Percentiles rank a stretch among this genome's conserved stretches.
Conservation (phyloP, 2,888 invertebrate species). For the Drosophila rellima region DNA sequence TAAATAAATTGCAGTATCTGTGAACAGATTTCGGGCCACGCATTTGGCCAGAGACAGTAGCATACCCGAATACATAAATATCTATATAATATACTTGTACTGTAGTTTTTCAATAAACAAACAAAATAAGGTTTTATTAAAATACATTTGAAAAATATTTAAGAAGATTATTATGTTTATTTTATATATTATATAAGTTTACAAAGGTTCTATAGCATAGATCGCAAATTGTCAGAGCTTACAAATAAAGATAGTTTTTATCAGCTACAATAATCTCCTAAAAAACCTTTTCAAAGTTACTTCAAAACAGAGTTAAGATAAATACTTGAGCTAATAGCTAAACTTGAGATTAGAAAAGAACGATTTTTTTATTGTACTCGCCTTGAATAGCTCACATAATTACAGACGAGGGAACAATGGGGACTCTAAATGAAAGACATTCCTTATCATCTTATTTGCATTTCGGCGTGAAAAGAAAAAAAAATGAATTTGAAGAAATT, state of each 20-base stretch:
- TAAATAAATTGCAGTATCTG: slow-evolving; percentile 67
- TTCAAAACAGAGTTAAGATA: not conserved
- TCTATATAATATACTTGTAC: not conserved
- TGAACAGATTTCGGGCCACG: slow-evolving; percentile 35
- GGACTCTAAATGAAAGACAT: slow-evolving; percentile 47
- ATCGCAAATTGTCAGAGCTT: no score
- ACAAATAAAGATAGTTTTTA: not conserved
- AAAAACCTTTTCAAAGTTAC: not conserved
- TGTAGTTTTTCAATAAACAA: no score
- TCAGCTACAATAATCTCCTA: not conserved
- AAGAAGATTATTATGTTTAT: no score
- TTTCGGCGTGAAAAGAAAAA: slow-evolving; percentile 34
- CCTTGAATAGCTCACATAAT: slow-evolving; percentile 44
- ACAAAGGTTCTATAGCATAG: no score
- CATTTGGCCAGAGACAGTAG: not conserved
- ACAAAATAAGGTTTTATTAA: no score
- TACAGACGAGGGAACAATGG: slow-evolving; percentile 36
- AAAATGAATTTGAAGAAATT: slow-evolving; percentile 36
- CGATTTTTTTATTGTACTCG: slow-evolving; percentile 33
- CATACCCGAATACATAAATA: slow-evolving; percentile 3
- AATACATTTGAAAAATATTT: no score
- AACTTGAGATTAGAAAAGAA: slow-evolving; percentile 12
- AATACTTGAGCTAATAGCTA: slow-evolving; percentile 15
- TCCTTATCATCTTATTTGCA: slow-evolving; percentile 62
- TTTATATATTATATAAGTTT: no score